phyloP scores from a whole-genome alignment of 2,888 invertebrate genomes.

The Emesis russula region DNA sequence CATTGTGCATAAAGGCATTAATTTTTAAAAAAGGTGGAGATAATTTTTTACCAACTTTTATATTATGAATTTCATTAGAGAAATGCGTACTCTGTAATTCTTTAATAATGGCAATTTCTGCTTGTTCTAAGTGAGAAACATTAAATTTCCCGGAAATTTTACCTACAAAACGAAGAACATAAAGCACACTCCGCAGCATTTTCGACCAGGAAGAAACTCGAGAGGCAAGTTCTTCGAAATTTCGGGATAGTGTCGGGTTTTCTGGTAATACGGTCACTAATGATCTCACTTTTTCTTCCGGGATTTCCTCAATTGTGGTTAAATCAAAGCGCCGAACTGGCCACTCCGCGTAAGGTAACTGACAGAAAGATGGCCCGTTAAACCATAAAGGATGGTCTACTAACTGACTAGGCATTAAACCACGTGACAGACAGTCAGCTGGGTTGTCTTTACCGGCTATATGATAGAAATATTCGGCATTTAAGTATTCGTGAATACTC shows the following conservation, averaged over 20 bases:
- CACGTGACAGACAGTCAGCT: slow-evolving; percentile 1
- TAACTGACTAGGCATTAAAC: not conserved
- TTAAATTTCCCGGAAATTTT: no score
- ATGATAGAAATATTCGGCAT: not conserved
- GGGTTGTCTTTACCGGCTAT: not conserved
- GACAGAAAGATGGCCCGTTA: not conserved
- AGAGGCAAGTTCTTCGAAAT: not conserved
- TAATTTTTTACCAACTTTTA: no score
- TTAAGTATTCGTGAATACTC: not conserved
- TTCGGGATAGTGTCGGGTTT: not conserved
- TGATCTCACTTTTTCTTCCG: not conserved
- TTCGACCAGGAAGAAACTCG: no score
- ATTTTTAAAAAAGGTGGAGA: no score
- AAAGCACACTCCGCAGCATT: no score
- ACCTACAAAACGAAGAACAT: no score
- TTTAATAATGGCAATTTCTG: no score
- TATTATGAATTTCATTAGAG: no score
- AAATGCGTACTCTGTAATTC: no score
- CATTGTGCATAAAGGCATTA: no score
- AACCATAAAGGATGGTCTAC: not conserved
- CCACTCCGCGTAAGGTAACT: not conserved
- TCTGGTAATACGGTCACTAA: not conserved
- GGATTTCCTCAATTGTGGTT: not conserved
- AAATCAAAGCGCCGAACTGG: not conserved
- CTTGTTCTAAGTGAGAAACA: no score